These are phyloP conservation scores for Halcyon smyrnensis DNA, from an alignment of 2,797 vertebrate genomes.

Conservation along the genomic window DNA sequence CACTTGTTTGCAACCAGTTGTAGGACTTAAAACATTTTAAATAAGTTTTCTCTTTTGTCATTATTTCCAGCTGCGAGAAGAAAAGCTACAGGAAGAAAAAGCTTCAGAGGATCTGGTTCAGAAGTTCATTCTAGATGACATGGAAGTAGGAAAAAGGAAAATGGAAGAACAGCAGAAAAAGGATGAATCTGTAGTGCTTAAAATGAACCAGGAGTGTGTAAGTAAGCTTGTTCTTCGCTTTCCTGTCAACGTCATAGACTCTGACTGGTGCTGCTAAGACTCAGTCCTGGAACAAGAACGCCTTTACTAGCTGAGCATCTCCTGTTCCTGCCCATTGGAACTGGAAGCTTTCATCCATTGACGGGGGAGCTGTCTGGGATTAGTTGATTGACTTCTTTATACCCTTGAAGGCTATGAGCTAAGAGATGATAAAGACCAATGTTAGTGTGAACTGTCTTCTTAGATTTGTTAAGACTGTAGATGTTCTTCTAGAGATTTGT, in stretches of 20 bases:
- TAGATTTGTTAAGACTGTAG: not conserved
- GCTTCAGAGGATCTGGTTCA: conserved; percentile 72
- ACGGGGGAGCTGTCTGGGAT: not conserved
- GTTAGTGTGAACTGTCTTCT: not conserved
- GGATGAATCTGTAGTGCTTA: conserved; percentile 72
- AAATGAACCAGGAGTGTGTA: conserved; percentile 74
- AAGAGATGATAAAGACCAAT: not conserved
- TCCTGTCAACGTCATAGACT: not conserved
- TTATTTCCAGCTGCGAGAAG: conserved; percentile 77
- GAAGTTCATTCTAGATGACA: conserved; percentile 73
- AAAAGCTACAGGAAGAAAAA: conserved; percentile 80
- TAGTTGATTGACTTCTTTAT: not conserved
- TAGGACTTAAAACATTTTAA: not conserved
- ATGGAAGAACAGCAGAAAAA: conserved; percentile 78
- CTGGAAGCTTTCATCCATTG: not conserved
- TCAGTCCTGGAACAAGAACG: not conserved
- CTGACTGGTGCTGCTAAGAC: not conserved
- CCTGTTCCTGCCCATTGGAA: not conserved
- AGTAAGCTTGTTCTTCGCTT: conserved; percentile 34
- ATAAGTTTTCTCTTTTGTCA: not conserved
- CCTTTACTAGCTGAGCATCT: not conserved
- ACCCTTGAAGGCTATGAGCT: not conserved
- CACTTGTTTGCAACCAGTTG: not conserved
- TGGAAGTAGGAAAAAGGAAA: conserved; percentile 75
- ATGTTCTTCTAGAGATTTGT: not conserved